Conservation (phyloP, 2,113 vertebrate species). For the Aythya baeri region DNA sequence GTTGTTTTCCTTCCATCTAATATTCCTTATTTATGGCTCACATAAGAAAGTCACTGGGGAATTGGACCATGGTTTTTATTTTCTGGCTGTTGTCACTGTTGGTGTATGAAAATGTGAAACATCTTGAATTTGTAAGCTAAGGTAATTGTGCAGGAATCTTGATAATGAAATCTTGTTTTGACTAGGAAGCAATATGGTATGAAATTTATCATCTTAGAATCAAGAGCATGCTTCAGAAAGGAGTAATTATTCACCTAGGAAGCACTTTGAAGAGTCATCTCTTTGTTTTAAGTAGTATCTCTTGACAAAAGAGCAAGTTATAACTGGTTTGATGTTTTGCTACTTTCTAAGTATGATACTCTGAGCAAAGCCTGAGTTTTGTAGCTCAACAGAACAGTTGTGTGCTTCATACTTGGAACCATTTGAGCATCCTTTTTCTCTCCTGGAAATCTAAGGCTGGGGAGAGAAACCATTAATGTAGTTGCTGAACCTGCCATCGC, state of each 20-base stretch:
- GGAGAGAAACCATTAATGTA: neutral
- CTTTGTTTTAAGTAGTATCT: neutral
- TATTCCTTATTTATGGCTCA: constrained; percentile 49
- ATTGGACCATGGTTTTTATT: constrained; percentile 14
- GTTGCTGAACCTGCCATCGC: neutral
- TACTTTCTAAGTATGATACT: neutral
- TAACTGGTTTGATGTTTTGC: neutral
- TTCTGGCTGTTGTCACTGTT: constrained; percentile 11
- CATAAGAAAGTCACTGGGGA: neutral
- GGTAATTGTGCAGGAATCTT: constrained; percentile 20
- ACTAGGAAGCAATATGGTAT: constrained; percentile 19
- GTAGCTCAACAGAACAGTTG: neutral
- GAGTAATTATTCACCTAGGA: neutral
- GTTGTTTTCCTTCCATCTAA: constrained; percentile 36
- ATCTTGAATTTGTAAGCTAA: constrained; percentile 27
- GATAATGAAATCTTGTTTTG: constrained; percentile 47
- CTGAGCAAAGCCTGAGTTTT: neutral
- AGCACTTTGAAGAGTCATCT: constrained; percentile 7
- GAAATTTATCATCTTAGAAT: constrained; percentile 11
- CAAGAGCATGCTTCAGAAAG: neutral
- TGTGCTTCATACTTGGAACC: neutral
- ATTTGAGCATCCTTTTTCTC: neutral
- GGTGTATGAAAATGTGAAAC: constrained; percentile 31
- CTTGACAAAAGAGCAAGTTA: neutral
- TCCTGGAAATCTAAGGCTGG: neutral